Base-by-base conservation (phyloP, 2,888 invertebrate species). In the Tenthredo mesomela region DNA sequence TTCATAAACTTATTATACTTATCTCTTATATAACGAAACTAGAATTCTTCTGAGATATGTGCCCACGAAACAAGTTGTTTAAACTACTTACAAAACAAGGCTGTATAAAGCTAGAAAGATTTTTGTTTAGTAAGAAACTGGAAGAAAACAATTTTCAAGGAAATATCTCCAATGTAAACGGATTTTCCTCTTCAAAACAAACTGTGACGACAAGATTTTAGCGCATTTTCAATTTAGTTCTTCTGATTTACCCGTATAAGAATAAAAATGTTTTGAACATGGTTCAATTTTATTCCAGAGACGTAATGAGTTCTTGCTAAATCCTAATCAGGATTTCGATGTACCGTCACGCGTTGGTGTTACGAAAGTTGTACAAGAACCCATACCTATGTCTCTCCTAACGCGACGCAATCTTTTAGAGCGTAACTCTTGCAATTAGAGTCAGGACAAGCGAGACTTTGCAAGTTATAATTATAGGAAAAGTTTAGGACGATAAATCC, bases 381-480 rank as follows among this genome's bases (percentile, higher is more conserved):
- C 29, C 25, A n/a, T 54, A 77, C 29, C 54, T 3, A 15, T 73
- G 50, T n/a, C 25, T 29, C 40, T 29, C 9, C 54, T 7, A 77
- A 50, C 15, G 80, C n/a, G 61, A 80, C 37, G 80, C 37, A 80
- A 80, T 54, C 77, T 77, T 50, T 77, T n/a, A 33, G 77, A 77
- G 54, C 77, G 77, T 77, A 50, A 61, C 80, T 80, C 80, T 80
- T n/a, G 25, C 80, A 80, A 80, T 80, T 61, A 80, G 80, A 61
- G 43, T 25, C 43, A 43, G 40, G 73, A 73, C 40, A 73, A 73
- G 40, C 73, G 12, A 12, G 40, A 73, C 43, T 61, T 61, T 67
- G 67, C 67, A 33, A 33, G 67, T 80, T n/a, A n/a, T 50, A 80
- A 80, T 80, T 61, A 80, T 25, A 61, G 43, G n/a, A 7, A 33